phyloP scores from a whole-genome alignment of 2,888 invertebrate species.

The Ptilodon capucinus region DNA sequence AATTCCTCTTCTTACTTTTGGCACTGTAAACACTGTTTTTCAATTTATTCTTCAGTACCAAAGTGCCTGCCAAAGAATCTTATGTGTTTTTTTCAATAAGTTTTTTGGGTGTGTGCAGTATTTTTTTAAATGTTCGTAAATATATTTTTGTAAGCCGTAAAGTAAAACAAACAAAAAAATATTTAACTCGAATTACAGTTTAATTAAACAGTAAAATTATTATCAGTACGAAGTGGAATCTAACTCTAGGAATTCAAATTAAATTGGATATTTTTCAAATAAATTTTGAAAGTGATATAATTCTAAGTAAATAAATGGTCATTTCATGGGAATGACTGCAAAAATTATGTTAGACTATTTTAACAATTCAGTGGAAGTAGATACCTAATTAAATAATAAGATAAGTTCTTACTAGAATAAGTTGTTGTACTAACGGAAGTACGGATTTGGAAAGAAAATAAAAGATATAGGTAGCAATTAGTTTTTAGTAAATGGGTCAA shows the following conservation, averaged over 20 bases:
- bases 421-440: background rate
- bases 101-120: background rate
- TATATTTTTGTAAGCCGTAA: background rate
- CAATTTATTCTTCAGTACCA: constrained; percentile 42
- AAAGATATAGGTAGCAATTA: background rate
- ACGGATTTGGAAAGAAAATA: background rate
- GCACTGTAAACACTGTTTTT: constrained; percentile 33
- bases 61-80: constrained; percentile 65
- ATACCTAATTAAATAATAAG: background rate
- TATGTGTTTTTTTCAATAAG: background rate
- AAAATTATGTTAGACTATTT: constrained; percentile 7
- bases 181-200: no score
- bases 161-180: no score
- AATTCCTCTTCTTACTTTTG: constrained; percentile 29
- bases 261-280: constrained; percentile 25
- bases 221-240: constrained; percentile 1
- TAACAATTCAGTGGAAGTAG: background rate
- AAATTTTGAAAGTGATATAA: constrained; percentile 30
- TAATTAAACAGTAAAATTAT: background rate
- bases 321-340: constrained; percentile 24
- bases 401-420: background rate
- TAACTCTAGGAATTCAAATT: constrained; percentile 14
- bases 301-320: constrained; percentile 21
- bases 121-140: background rate
- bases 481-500: no score